These are phyloP conservation scores for Monomorium pharaonis DNA, from an alignment of 1,140 invertebrate species.

Conservation along the genomic window DNA sequence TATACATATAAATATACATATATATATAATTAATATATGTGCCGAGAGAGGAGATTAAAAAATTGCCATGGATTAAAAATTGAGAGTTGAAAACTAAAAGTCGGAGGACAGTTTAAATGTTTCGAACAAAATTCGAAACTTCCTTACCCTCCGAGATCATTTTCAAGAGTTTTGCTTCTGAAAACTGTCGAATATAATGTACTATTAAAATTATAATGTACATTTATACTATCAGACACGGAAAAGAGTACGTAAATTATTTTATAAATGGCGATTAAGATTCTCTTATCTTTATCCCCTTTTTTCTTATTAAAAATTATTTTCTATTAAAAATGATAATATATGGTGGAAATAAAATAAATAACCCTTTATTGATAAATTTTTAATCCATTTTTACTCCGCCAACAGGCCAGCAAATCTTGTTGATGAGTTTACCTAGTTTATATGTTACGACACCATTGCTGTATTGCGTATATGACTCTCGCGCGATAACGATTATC, in stretches of 20 bases:
- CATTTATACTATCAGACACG: background rate
- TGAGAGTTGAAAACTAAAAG: background rate
- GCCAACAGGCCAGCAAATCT: background rate
- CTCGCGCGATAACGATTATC: slow-evolving; percentile 44
- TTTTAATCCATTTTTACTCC: background rate
- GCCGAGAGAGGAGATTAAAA: background rate
- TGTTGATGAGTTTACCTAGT: background rate
- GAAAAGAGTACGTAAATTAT: background rate
- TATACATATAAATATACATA: too few species aligned
- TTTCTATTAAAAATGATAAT: background rate
- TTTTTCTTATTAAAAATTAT: background rate
- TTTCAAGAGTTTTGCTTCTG: background rate
- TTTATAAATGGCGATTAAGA: background rate
- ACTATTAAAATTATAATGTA: background rate
- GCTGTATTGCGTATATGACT: slow-evolving; percentile 17
- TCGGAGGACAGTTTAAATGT: background rate
- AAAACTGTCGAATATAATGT: background rate
- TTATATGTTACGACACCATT: background rate
- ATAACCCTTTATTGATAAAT: background rate
- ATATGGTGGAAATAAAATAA: background rate
- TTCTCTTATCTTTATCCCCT: background rate
- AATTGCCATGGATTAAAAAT: background rate
- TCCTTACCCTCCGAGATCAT: background rate
- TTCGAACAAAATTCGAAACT: background rate
- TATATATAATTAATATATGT: too few species aligned